These are phyloP conservation scores for Tadarida brasiliensis DNA, from an alignment of 2,797 vertebrate genomes.

Conservation along the genomic window DNA sequence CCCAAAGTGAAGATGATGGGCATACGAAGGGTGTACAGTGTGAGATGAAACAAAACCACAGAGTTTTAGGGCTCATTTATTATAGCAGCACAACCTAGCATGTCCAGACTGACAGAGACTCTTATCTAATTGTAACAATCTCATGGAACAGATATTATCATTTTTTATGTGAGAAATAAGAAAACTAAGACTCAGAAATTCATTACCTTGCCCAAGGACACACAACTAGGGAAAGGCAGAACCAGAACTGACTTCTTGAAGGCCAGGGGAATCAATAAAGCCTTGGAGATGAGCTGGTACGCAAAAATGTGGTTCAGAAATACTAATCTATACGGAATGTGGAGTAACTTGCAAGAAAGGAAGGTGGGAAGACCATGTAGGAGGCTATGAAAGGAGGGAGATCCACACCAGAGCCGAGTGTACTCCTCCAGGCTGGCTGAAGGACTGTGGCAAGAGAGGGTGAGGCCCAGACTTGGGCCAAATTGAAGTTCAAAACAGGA, in stretches of 20 bases:
- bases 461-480: background rate
- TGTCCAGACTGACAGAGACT: background rate
- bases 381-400: background rate
- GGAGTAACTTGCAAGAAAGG: background rate
- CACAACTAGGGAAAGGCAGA: background rate
- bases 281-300: background rate
- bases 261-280: background rate
- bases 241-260: background rate
- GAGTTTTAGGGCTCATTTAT: background rate
- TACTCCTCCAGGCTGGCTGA: background rate
- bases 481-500: background rate
- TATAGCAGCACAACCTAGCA: background rate
- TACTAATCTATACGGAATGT: background rate
- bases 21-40: background rate
- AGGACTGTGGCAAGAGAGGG: background rate
- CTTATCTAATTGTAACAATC: background rate
- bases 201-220: background rate
- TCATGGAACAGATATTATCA: background rate
- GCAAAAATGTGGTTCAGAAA: background rate
- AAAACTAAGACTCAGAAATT: background rate
- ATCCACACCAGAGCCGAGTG: background rate
- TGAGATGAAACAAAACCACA: background rate
- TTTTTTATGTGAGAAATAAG: conserved; percentile 46
- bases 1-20: background rate
- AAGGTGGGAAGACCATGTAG: background rate